phyloP scores from a whole-genome alignment of 2,113 vertebrate genomes.

The Spermophilus dauricus region DNA sequence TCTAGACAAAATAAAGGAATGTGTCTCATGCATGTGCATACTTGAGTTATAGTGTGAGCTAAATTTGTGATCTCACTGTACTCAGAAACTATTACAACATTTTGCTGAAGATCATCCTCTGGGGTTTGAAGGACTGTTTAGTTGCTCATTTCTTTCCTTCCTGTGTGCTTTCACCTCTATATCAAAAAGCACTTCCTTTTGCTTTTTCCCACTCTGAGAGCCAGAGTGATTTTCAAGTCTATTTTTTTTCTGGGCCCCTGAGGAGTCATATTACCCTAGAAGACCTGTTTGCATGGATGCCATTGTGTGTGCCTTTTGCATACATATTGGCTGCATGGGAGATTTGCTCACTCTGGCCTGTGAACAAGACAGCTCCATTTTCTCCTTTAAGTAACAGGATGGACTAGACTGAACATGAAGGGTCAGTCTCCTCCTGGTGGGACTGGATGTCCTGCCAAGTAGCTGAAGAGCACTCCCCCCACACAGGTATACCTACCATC shows the following conservation, averaged over 20 bases:
- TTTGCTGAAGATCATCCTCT: background rate
- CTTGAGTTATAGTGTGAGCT: fast-evolving
- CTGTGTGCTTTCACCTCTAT: background rate
- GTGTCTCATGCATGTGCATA: fast-evolving
- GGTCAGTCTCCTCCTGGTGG: background rate
- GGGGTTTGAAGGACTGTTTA: background rate
- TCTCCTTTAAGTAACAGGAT: background rate
- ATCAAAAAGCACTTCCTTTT: background rate
- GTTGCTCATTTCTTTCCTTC: no score
- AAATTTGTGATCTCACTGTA: background rate
- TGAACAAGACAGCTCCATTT: background rate
- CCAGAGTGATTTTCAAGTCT: background rate
- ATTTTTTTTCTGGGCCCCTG: background rate
- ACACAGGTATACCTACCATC: slow-evolving; percentile 24
- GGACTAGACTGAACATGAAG: background rate
- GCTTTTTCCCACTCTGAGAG: background rate
- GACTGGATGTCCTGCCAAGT: slow-evolving; percentile 72
- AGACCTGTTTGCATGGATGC: background rate
- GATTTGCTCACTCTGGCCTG: background rate
- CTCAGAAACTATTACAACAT: background rate
- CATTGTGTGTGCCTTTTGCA: background rate
- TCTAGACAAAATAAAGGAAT: background rate
- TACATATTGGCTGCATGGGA: fast-evolving
- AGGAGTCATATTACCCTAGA: background rate
- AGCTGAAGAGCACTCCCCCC: background rate